These are phyloP conservation scores for Cossypha niveicapilla DNA, from an alignment of 2,797 vertebrate species.

Conservation along the genomic window DNA sequence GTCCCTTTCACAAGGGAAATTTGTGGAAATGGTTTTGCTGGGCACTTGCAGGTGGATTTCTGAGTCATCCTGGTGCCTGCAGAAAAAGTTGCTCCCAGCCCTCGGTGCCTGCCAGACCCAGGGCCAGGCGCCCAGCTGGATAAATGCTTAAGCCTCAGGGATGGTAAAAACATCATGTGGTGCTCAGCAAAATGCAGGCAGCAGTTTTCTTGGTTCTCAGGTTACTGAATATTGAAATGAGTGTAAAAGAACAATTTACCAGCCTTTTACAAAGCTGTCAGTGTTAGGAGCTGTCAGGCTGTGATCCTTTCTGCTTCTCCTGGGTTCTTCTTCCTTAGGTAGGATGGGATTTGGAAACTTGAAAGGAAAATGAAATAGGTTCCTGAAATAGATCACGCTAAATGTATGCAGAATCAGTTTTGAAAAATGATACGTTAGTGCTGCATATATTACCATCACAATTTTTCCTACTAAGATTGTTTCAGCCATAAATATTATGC, in stretches of 20 bases:
- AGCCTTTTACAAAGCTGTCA: not conserved
- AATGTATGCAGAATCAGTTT: not conserved
- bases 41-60: not conserved
- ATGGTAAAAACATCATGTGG: not conserved
- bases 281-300: not conserved
- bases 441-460: not conserved
- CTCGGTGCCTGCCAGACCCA: not conserved
- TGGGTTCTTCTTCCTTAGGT: not conserved
- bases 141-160: not conserved
- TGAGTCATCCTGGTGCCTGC: not conserved
- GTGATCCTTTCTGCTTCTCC: not conserved
- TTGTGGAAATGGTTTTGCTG: not conserved
- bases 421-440: constrained; percentile 7
- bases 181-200: not conserved
- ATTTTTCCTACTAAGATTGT: not conserved
- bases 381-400: constrained; percentile 18
- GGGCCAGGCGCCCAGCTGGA: not conserved
- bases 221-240: constrained; percentile 2
- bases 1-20: not conserved
- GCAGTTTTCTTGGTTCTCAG: not conserved
- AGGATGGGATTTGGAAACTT: not conserved
- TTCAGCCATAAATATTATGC: constrained; percentile 6
- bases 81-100: not conserved
- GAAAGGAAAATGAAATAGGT: not conserved
- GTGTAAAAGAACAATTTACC: not conserved